Evolutionary conservation across 2,888 invertebrate genomes (phyloP).

Genomic region (Ormyrus rosae): DNA sequence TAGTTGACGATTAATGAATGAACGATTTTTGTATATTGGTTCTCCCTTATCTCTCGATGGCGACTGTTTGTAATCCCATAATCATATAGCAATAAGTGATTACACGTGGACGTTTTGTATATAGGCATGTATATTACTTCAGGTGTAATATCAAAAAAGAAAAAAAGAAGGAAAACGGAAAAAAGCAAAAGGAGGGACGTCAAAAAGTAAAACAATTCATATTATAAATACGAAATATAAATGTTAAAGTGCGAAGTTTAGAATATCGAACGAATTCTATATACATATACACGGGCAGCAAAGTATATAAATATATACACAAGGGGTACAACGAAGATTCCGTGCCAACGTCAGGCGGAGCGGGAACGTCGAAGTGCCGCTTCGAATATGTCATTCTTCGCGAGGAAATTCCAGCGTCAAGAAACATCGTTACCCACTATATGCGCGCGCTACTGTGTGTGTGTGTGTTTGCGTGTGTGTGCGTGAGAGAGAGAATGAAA

Average conservation of each 20-base stretch:
- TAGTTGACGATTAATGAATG: background rate
- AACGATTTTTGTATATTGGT: background rate
- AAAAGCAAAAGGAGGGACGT: too few species aligned
- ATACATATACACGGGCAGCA: background rate
- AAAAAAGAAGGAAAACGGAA: too few species aligned
- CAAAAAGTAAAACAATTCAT: background rate
- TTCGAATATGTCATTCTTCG: too few species aligned
- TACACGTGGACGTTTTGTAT: constrained; percentile 23
- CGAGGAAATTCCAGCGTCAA: too few species aligned
- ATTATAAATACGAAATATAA: constrained; percentile 1
- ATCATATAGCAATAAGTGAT: constrained; percentile 13
- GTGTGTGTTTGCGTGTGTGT: background rate
- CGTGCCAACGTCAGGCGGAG: constrained; percentile 6
- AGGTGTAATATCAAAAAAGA: background rate
- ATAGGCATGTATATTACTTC: constrained; percentile 31
- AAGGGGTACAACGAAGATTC: constrained; percentile 28
- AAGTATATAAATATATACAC: background rate
- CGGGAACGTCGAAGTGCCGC: too few species aligned
- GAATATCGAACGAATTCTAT: background rate
- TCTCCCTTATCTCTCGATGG: background rate
- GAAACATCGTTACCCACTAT: too few species aligned
- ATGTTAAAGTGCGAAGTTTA: constrained; percentile 4
- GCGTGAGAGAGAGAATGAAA: background rate
- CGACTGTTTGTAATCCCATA: background rate
- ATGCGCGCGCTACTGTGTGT: too few species aligned